Base-by-base conservation (phyloP, 1,140 invertebrate genomes). In the Drosophila equinoxialis region DNA sequence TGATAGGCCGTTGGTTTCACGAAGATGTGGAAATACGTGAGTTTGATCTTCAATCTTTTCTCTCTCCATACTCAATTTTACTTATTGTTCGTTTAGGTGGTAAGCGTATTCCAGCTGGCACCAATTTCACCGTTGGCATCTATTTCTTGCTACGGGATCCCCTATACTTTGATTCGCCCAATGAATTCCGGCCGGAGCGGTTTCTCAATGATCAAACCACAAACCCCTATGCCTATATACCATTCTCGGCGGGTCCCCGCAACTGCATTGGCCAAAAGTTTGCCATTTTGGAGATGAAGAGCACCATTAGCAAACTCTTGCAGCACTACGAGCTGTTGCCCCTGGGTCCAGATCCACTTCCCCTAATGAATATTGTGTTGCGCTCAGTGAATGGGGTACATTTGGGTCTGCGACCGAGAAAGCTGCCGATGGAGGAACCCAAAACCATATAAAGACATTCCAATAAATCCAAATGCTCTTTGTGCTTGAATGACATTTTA, bases 241-340 rank as follows among this genome's bases (percentile, higher is more conserved):
- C 95, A 55, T 96, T 96, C 82, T 94, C 94, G n/a, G 94, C 94
- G 39, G 95, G 95, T 11, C 93, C 92, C 23, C 92, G 93, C 77
- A 95, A 95, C 79, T 96, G 95, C 79, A 90, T 90, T 93, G 96
- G 96, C 68, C 96, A 96, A 91, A 96, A 95, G 86, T 97, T 97
- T 92, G 96, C 96, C 1, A 92, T 96, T 90, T 90, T 96, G 79
- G 96, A 97, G 92, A 92, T 96, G 85, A 97, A 97, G 91, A 93
- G 84, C 35, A 80, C 91, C 4, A 73, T 93, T 10, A 91, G 91
- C 33, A 91, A 92, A 68, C 30, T 93, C 4, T 67, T 93, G 6
- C 77, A 92, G n/a, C 74, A 91, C 26, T 93, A 63, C 58, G 90
- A 92, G 65, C 35, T 93, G 17, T 42, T 90, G 13, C 82, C 87